Conservation (phyloP, 1,140 invertebrate genomes). For the Pachyrhynchus sulphureomaculatus region DNA sequence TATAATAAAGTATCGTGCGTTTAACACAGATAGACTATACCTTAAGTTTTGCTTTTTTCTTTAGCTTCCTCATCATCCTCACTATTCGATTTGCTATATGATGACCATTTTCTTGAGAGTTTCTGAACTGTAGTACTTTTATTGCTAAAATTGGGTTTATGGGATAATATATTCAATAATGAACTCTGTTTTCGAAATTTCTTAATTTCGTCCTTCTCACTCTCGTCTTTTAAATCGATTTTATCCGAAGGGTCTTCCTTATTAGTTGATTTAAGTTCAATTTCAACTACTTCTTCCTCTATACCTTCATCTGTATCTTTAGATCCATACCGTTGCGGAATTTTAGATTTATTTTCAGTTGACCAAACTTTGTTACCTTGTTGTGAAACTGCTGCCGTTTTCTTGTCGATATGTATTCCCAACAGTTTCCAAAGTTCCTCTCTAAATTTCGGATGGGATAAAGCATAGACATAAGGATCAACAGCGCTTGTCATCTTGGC, state of each 20-base stretch:
- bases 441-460: slow-evolving; percentile 67
- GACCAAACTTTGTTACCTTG: slow-evolving; percentile 13
- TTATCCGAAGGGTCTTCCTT: background rate
- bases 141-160: slow-evolving; percentile 34
- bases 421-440: slow-evolving; percentile 29
- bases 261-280: slow-evolving; percentile 2
- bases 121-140: slow-evolving; percentile 30
- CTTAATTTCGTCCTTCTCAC: background rate
- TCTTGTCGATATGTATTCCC: background rate
- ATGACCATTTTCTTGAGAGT: slow-evolving; percentile 30
- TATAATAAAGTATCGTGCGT: too few species aligned
- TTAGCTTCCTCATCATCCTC: background rate
- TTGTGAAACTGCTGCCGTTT: too few species aligned
- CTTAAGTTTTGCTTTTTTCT: too few species aligned
- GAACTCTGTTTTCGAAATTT: background rate
- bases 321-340: background rate
- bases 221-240: slow-evolving; percentile 2
- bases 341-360: background rate
- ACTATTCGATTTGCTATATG: slow-evolving; percentile 1
- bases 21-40: too few species aligned
- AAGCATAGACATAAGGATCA: slow-evolving; percentile 74
- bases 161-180: slow-evolving; percentile 17
- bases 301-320: slow-evolving; percentile 12
- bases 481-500: slow-evolving; percentile 73
- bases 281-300: slow-evolving; percentile 25